phyloP scores from a whole-genome alignment of 2,888 invertebrate species.

The Ormyrus nitidulus region DNA sequence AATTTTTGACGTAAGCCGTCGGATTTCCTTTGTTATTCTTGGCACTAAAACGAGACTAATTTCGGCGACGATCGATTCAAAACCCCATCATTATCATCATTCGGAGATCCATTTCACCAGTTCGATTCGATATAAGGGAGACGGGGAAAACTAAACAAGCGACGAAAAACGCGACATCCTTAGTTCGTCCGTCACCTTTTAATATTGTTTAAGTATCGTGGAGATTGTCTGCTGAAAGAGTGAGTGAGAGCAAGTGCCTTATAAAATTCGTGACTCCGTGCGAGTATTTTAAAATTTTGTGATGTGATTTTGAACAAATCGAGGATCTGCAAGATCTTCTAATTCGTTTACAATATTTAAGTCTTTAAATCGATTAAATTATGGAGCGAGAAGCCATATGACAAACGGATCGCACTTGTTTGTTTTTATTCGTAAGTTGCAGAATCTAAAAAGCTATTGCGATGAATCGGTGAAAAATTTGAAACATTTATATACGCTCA shows the following conservation, averaged over 20 bases:
- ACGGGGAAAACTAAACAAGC: slow-evolving; percentile 7
- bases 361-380: slow-evolving; percentile 24
- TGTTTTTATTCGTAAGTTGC: neutral
- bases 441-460: slow-evolving; percentile 13
- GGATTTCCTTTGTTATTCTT: slow-evolving; percentile 19
- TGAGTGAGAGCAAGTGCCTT: slow-evolving; percentile 27
- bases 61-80: slow-evolving; percentile 30
- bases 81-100: slow-evolving; percentile 15
- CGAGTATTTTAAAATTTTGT: neutral
- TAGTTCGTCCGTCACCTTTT: neutral
- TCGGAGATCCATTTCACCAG: slow-evolving; percentile 1
- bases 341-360: slow-evolving; percentile 24
- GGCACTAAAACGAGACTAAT: slow-evolving; percentile 50
- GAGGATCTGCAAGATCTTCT: slow-evolving; percentile 16
- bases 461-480: slow-evolving; percentile 12
- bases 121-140: neutral
- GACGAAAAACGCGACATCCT: neutral
- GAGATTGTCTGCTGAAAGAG: slow-evolving; percentile 46
- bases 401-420: slow-evolving; percentile 1
- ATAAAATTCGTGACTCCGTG: slow-evolving; percentile 37
- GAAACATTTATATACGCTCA: slow-evolving; percentile 29
- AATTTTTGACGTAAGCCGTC: neutral
- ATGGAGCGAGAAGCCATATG: neutral
- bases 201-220: neutral
- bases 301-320: slow-evolving; percentile 36